Conservation (phyloP, 2,113 vertebrate species). For the Cyprinodon variegatus region DNA sequence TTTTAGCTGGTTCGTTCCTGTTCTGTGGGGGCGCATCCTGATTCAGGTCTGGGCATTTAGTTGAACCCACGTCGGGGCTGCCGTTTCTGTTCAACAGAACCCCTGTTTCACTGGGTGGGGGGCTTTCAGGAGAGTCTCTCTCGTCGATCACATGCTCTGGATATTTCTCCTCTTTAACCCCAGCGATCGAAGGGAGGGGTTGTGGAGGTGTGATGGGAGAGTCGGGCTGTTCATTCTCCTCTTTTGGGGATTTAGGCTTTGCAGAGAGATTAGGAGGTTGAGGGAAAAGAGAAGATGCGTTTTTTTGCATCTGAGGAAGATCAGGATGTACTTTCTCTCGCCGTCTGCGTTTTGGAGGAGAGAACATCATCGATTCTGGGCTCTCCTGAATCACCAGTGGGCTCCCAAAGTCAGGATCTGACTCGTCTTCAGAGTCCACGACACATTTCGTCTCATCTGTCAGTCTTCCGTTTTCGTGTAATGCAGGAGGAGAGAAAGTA, state of each 20-base stretch:
- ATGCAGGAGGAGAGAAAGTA: slow-evolving; percentile 27
- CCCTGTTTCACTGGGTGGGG: slow-evolving; percentile 78
- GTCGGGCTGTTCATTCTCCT: slow-evolving; percentile 5
- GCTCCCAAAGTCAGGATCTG: slow-evolving; percentile 79
- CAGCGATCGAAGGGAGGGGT: slow-evolving; percentile 23
- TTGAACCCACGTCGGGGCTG: slow-evolving; percentile 47
- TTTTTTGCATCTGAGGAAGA: slow-evolving; percentile 41
- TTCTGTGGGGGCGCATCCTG: not conserved
- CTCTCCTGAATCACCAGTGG: slow-evolving; percentile 81
- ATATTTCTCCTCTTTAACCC: slow-evolving; percentile 64
- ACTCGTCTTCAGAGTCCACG: slow-evolving; percentile 74
- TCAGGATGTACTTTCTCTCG: slow-evolving; percentile 38
- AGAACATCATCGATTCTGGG: slow-evolving; percentile 66
- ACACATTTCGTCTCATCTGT: slow-evolving; percentile 30
- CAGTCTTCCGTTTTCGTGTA: slow-evolving; percentile 49
- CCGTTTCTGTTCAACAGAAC: slow-evolving; percentile 61
- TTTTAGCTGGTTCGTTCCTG: slow-evolving; percentile 52
- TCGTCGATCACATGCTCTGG: slow-evolving; percentile 82
- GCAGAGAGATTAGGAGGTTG: slow-evolving; percentile 23
- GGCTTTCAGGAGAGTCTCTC: slow-evolving; percentile 83
- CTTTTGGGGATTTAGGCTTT: slow-evolving; percentile 17
- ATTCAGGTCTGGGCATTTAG: not conserved
- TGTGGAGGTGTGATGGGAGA: slow-evolving; percentile 27
- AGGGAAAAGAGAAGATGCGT: slow-evolving; percentile 12
- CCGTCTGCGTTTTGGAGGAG: slow-evolving; percentile 68